Base-by-base conservation (phyloP, 2,888 invertebrate species). In the Cephus pulcher region DNA sequence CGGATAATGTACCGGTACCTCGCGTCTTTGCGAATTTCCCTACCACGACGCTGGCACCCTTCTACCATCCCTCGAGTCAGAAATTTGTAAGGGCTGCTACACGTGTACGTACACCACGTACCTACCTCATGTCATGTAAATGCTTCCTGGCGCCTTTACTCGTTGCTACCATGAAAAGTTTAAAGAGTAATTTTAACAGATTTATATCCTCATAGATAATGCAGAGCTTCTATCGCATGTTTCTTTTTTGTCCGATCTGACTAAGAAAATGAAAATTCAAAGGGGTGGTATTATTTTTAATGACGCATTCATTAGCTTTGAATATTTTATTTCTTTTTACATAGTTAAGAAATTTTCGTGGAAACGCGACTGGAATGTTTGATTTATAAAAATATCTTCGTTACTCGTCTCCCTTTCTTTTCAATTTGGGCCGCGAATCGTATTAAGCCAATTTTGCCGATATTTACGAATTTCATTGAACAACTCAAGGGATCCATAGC, bases 1-100 rank as follows among this genome's bases (percentile, higher is more conserved):
- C 81, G 79, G 82, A 86, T 84, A 84, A 84, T 81, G 82, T 84
- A 76, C 35, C 73, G 34, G 75, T 40, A 35, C n/a, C 30, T 30
- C n/a, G 32, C 56, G 56, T 56, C 56, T 56, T 71, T 71, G 12
- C 35, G 74, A 30, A 23, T 74, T 35, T 74, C 23, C 34, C 34
- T 56, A 23, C 40, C 40, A 9, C 23, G 40, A 9, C 23, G 0
- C 23, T 23, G 23, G 1, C 40, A 23, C 23, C 23, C 56, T 35
- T 35, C 23, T 56, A 23, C 56, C 23, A 9, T 23, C 56, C 56
- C 56, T 56, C 9, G 56, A 34, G 33, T 37, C 35, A 37, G 74
- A 74, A 74, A 35, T 74, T 74, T 74, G n/a, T n/a, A 74, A 37
- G 34, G 74, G 74, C 71, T 34, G 33, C 15, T 33, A 71, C 34